Base-by-base conservation (phyloP, 2,797 vertebrate genomes). In the Onychomys leucogaster region DNA sequence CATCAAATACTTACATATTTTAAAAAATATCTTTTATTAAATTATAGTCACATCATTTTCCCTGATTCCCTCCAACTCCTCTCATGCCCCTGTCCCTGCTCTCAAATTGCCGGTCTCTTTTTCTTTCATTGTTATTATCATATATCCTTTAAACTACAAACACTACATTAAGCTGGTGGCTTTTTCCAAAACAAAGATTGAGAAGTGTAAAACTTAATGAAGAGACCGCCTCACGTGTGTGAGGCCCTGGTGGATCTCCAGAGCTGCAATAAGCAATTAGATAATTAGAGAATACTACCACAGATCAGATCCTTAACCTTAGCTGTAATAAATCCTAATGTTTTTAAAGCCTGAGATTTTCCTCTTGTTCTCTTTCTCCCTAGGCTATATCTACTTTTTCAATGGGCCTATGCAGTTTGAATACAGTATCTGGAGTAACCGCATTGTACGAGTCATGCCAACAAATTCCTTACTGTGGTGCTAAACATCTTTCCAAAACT, bases 381-480 rank as follows among this genome's bases (percentile, higher is more conserved):
- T 63, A 99, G 23, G 99, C 17, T 99, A 99, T 37, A 98, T 99
- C 94, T 99, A 99, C 95, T 99, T 99, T 98, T 99, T 99, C 98
- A 99, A 98, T 2, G 99, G 99, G 12, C 94, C 99, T 0, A 23
- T 99, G 41, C 99, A 99, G 97, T 99, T 99, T 93, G 99, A 99
- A 97, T 99, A 99, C 97, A 99, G 99, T 95, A 99, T 99, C 98
- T 99, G 65, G 97, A 98, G 99, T 65, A 98, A 98, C 97, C 99
- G 99, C 96, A 98, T 99, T 92, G 98, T 99, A 1, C 99, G 99
- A 41, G 98, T 99, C 95, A 78, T 99, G 98, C 98, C 99, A 93
- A 98, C 99, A 77, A 99, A 99, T 98, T 99, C 99, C 13, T 93
- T 99, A 4, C 97, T 99, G 96, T 99, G 99, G 99, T 99, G 99